Base-by-base conservation (phyloP, 2,113 vertebrate species). In the Chionodraco myersi region DNA sequence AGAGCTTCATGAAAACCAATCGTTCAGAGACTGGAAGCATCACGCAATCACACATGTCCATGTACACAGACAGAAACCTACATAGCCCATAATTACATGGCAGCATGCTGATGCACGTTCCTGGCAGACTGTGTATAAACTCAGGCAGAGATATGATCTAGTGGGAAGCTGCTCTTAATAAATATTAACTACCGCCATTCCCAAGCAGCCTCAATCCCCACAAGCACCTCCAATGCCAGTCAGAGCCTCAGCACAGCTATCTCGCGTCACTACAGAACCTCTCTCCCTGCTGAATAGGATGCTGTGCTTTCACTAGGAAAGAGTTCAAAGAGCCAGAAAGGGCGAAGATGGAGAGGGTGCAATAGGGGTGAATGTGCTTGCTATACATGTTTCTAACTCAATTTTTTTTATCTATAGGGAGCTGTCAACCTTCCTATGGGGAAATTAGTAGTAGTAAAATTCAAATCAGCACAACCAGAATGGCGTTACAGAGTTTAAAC, bases 101-200 rank as follows among this genome's bases (percentile, higher is more conserved):
- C 77, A 86, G 82, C 85, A 91, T 92, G 91, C 77, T 5, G 72
- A 72, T 86, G 85, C 94, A 94, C 88, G 52, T 90, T 89, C 88
- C 86, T 36, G 77, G 84, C 91, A 91, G 90, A 85, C 89, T 89
- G 84, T 88, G 82, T 88, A 89, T 91, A 88, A 91, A 93, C 90
- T 81, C 87, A 79, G 92, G 78, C 80, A 89, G 83, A 88, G 93
- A 94, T 92, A 93, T 91, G 87, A 93, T 93, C 90, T 88, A 89
- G 91, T 88, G 90, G 91, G 91, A 87, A 92, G 90, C 86, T 76
- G 88, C 87, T 92, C 92, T 92, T 93, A 94, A 93, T 93, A 94
- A 94, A 94, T 94, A 94, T 93, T 94, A 94, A 94, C 92, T 92
- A 93, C 92, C 83, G 80, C 88, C 90, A 92, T 92, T 92, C 92